These are phyloP conservation scores for Papilio glaucus DNA, from an alignment of 1,140 invertebrate genomes.

Conservation along the genomic window DNA sequence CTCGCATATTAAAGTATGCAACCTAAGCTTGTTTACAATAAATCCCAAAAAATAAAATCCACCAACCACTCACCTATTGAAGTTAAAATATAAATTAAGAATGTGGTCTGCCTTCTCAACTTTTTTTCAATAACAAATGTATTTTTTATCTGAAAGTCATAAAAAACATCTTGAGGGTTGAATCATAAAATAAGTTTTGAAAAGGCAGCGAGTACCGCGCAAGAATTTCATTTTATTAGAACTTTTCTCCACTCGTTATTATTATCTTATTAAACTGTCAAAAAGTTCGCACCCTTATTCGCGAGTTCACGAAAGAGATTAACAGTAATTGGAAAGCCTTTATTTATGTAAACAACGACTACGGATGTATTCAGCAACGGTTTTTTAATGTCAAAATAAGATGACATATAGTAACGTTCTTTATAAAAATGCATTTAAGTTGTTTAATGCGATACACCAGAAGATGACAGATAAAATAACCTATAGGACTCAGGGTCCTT, in stretches of 20 bases:
- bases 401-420: too few species aligned
- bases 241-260: constrained; percentile 26
- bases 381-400: too few species aligned
- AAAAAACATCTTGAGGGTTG: constrained; percentile 21
- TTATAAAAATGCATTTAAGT: too few species aligned
- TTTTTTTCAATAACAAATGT: constrained; percentile 24
- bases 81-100: background rate
- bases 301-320: constrained; percentile 12
- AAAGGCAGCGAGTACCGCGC: constrained; percentile 14
- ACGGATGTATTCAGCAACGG: background rate
- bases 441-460: too few species aligned
- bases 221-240: constrained; percentile 26
- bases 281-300: constrained; percentile 25
- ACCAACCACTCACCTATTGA: background rate
- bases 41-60: too few species aligned
- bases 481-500: too few species aligned
- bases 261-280: constrained; percentile 27
- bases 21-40: too few species aligned
- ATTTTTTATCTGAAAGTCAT: constrained; percentile 15
- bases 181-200: constrained; percentile 24
- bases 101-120: background rate
- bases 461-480: too few species aligned
- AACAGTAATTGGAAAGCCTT: constrained; percentile 22
- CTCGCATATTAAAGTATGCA: too few species aligned
- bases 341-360: constrained; percentile 26